phyloP scores from a whole-genome alignment of 2,113 vertebrate species.

The Percina caprodes region DNA sequence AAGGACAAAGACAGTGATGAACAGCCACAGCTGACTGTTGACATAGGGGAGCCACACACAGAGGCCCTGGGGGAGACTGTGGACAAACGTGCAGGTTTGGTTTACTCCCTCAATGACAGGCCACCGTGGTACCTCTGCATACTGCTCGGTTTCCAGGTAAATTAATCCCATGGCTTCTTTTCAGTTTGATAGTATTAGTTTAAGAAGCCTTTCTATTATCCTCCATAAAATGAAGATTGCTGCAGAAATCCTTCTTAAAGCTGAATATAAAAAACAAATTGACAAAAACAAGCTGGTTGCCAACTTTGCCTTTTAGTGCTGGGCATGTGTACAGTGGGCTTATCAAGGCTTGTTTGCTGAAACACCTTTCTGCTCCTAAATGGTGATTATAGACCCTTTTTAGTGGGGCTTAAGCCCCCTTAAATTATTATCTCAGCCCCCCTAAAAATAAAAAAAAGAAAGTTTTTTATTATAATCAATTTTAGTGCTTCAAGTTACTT shows the following conservation, averaged over 20 bases:
- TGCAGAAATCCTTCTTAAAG: neutral
- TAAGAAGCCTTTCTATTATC: neutral
- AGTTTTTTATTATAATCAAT: too few species aligned
- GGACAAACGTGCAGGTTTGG: constrained; percentile 58
- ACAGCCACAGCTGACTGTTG: constrained; percentile 50
- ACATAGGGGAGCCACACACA: constrained; percentile 35
- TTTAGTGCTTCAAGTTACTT: too few species aligned
- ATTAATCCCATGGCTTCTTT: neutral
- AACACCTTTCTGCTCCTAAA: neutral
- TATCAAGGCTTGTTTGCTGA: neutral
- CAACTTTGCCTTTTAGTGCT: neutral
- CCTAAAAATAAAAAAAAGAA: too few species aligned
- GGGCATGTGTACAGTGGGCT: neutral
- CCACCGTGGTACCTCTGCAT: constrained; percentile 87
- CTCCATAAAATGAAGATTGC: neutral
- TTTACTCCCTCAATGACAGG: constrained; percentile 83
- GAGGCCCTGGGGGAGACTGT: constrained; percentile 47
- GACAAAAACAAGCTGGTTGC: too few species aligned
- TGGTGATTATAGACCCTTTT: too few species aligned
- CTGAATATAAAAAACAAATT: too few species aligned
- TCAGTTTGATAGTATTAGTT: neutral
- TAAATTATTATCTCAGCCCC: too few species aligned
- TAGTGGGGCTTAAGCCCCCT: too few species aligned
- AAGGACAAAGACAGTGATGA: constrained; percentile 67
- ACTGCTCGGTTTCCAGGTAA: constrained; percentile 84